A percentile compares a stretch with the other conserved stretches of the same genome.
phyloP scores from a whole-genome alignment of 2,888 invertebrate genomes.

The Lepidocyrtinus sp. region DNA sequence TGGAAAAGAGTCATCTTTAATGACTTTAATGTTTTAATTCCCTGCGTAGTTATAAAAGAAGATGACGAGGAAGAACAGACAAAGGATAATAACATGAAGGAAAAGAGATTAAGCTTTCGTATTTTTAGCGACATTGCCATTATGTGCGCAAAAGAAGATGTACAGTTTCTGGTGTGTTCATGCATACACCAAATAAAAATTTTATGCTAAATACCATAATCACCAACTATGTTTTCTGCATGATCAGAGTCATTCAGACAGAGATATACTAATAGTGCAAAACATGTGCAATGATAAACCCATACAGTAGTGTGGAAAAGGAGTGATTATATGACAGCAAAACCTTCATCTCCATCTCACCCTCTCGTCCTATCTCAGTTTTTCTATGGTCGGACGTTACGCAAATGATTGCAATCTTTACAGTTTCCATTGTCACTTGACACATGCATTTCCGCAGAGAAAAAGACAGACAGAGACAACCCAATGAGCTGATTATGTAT shows the following conservation, averaged over 20 bases:
- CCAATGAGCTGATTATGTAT: no score
- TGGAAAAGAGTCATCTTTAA: no score
- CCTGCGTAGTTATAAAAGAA: background rate
- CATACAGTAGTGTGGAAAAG: background rate
- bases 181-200: background rate
- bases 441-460: constrained; percentile 1
- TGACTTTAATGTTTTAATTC: no score
- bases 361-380: background rate
- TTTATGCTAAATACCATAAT: background rate
- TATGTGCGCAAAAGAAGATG: background rate
- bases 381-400: no score
- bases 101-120: background rate
- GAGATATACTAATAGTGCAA: no score
- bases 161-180: background rate
- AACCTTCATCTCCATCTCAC: background rate
- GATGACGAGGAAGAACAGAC: background rate
- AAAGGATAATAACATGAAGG: background rate
- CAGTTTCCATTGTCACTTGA: background rate
- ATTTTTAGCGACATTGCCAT: background rate
- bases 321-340: background rate
- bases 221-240: no score
- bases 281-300: background rate
- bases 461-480: background rate
- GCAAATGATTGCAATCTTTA: no score
- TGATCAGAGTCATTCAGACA: background rate